Evolutionary conservation across 2,797 vertebrate species (phyloP), one percentile per base, ranked within the genome.

Genomic region (Liasis olivaceus): DNA sequence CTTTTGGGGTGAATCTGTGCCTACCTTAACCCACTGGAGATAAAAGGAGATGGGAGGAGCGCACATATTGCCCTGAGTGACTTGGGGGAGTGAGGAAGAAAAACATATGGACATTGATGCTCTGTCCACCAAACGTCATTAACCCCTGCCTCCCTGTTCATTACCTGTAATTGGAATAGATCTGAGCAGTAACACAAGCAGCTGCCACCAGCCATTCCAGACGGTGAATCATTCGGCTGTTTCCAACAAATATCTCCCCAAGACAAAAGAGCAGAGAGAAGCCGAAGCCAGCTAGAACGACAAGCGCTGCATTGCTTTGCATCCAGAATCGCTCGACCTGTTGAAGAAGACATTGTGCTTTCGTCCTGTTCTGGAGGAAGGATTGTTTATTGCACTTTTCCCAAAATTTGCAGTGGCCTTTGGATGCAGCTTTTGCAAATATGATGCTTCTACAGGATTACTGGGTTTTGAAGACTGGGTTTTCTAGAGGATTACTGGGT

Each of bases 291-390:
- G 99, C 98, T 91, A 99, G 98, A 95, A 99, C 98, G 0, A 98
- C 99, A 95, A 99, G 96, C 77, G 98, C 98, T 0, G 98, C 98
- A 0, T 98, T 98, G 90, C 99, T 98, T 98, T 99, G 99, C 94
- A 99, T 98, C 99, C 99, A 99, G 97, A 99, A 99, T 77, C 99
- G 97, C 94, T 99, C 99, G 92, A 99, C 99, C 99, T 99, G 95
- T 12, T 93, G n/a, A 47, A 2, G 17, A 42, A 17, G 1, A 12
- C 5, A 24, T 42, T 9, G 51, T 2, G 12, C 26, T 42, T 62
- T 24, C 47, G 36, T 3, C 13, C 8, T 20, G 24, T 8, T 58
- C 54, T 54, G 24, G 28, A n/a, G 4, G 14, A 8, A n/a, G 1
- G 11, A 5, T 15, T 6, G 60, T 17, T 64, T 9, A 5, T 59